Percentiles rank a stretch among this genome's conserved stretches.
These are phyloP conservation scores for Mythimna loreyi DNA, from an alignment of 2,888 invertebrate genomes.

Conservation along the genomic window DNA sequence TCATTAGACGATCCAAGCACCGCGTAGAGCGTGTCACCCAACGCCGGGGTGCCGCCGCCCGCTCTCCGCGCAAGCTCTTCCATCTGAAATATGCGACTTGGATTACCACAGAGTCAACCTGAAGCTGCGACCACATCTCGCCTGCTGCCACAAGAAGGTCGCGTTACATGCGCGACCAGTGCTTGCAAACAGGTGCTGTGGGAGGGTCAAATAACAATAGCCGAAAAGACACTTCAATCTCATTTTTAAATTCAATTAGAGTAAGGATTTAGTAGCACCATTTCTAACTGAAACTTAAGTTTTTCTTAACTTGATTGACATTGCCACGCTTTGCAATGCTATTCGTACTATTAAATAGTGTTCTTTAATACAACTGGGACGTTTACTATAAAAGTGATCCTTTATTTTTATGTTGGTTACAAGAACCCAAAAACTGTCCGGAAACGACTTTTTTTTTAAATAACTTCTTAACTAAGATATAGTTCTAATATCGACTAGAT, in stretches of 20 bases:
- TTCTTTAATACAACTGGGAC: too few species aligned
- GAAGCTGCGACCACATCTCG: slow-evolving; percentile 61
- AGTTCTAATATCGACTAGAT: too few species aligned
- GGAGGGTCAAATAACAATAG: not conserved
- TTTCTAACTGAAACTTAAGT: not conserved
- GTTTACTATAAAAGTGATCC: too few species aligned
- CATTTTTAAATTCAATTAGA: not conserved
- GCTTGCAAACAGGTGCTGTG: not conserved
- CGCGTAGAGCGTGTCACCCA: slow-evolving; percentile 83
- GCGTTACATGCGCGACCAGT: not conserved
- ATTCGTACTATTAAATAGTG: not conserved
- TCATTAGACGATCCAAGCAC: slow-evolving; percentile 76
- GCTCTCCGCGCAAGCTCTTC: slow-evolving; percentile 83
- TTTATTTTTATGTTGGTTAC: too few species aligned
- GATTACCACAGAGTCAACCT: slow-evolving; percentile 70
- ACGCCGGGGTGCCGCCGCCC: slow-evolving; percentile 83
- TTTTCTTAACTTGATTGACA: not conserved
- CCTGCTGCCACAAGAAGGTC: slow-evolving; percentile 47
- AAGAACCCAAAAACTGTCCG: too few species aligned
- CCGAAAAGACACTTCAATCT: not conserved
- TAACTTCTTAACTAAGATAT: too few species aligned
- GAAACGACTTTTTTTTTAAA: too few species aligned
- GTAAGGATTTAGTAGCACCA: not conserved
- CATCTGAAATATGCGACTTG: slow-evolving; percentile 85
- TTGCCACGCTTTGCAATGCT: not conserved